Percentiles rank a stretch among this genome's conserved stretches.
Conservation (phyloP, 2,888 invertebrate species). For the Drosophila neutralis region DNA sequence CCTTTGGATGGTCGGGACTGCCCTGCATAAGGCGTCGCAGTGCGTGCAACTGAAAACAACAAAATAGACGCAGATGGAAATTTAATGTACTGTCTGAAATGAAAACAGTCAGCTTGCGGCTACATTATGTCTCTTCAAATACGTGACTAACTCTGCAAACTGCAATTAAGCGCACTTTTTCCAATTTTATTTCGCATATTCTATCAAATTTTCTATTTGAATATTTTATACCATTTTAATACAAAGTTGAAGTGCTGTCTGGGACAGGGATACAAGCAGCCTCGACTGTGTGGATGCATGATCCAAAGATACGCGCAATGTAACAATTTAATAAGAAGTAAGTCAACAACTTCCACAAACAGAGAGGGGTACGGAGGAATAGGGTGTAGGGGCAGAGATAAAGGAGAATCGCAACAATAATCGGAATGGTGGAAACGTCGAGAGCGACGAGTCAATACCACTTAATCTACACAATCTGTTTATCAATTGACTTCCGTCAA, state of each 20-base stretch:
- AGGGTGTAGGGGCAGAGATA: neutral
- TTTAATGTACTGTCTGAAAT: neutral
- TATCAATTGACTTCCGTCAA: slow-evolving; percentile 73
- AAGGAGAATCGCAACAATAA: slow-evolving; percentile 8
- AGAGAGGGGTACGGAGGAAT: neutral
- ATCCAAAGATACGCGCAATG: neutral
- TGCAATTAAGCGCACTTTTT: neutral
- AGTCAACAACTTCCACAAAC: slow-evolving; percentile 1
- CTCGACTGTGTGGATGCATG: neutral
- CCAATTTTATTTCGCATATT: neutral
- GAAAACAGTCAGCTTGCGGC: neutral
- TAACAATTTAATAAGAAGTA: slow-evolving; percentile 1
- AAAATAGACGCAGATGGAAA: neutral
- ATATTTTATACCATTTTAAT: neutral
- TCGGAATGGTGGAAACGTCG: neutral
- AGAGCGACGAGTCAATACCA: slow-evolving; percentile 65
- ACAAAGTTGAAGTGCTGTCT: neutral
- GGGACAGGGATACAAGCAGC: neutral
- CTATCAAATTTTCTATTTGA: neutral
- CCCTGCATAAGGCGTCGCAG: slow-evolving; percentile 95
- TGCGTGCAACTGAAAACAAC: slow-evolving; percentile 89
- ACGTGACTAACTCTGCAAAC: neutral
- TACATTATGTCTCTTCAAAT: neutral
- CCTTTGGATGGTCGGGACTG: slow-evolving; percentile 93
- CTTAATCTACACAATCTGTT: slow-evolving; percentile 75